Evolutionary conservation across 2,888 invertebrate species (phyloP).

Genomic region (Tanypteryx hageni): DNA sequence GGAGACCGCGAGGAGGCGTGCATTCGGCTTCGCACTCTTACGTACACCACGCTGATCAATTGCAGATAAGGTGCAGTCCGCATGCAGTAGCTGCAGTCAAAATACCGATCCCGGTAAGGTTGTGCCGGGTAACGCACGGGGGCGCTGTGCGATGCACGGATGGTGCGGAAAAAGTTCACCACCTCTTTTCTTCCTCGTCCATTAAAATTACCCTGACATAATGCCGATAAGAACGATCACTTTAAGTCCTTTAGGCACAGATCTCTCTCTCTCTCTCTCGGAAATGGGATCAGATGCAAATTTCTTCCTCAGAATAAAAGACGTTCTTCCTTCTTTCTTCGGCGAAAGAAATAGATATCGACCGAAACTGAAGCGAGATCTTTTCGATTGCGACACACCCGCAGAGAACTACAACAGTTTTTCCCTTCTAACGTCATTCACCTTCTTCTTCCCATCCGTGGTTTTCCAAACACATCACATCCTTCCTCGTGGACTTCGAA

Average conservation of each 20-base stretch:
- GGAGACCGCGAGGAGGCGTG: not conserved
- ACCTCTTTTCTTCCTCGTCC: not conserved
- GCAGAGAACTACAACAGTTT: not conserved
- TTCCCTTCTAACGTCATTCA: not conserved
- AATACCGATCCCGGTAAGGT: conserved; percentile 50
- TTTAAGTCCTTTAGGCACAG: not conserved
- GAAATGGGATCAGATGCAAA: too few species aligned
- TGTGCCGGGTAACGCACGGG: conserved; percentile 59
- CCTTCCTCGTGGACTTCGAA: not conserved
- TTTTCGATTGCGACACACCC: conserved; percentile 22
- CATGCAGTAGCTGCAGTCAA: conserved; percentile 64
- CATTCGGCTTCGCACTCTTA: conserved; percentile 6
- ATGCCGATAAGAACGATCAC: not conserved
- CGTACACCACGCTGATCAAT: conserved; percentile 57
- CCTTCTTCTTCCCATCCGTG: not conserved
- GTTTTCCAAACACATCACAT: not conserved
- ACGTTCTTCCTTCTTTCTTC: too few species aligned
- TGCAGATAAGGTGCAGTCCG: conserved; percentile 61
- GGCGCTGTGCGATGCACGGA: conserved; percentile 51
- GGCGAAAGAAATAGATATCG: not conserved
- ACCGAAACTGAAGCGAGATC: not conserved
- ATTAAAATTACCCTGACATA: not conserved
- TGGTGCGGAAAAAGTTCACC: not conserved
- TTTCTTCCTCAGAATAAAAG: too few species aligned
- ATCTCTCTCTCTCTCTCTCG: too few species aligned